A percentile compares a stretch with the other conserved stretches of the same genome.
These are phyloP conservation scores for Pristionchus fissidentatus DNA, from an alignment of 2,888 invertebrate genomes.

Conservation along the genomic window DNA sequence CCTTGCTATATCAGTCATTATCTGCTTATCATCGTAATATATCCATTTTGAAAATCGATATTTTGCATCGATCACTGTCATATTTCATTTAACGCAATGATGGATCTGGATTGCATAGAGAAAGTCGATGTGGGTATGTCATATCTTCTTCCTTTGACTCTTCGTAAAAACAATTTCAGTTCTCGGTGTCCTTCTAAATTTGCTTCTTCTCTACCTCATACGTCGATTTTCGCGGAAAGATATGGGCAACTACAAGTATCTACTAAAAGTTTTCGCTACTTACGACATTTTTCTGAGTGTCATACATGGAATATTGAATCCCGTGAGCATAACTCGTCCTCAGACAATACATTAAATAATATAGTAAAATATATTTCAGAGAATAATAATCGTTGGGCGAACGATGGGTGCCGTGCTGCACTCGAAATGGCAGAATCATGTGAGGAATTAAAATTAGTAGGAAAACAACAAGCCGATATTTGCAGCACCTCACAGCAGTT, in stretches of 20 bases:
- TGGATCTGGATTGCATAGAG: background rate
- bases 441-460: background rate
- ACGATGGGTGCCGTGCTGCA: background rate
- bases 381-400: background rate
- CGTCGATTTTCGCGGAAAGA: background rate
- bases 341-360: background rate
- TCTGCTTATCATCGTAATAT: too few relatives aligned
- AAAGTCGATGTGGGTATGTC: background rate
- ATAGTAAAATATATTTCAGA: background rate
- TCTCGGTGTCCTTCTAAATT: background rate
- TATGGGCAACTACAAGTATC: background rate
- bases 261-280: background rate
- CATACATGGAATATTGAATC: background rate
- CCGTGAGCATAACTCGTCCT: background rate
- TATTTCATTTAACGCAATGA: too few relatives aligned
- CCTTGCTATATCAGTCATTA: background rate
- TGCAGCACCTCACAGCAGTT: background rate
- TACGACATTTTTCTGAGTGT: background rate
- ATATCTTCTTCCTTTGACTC: background rate
- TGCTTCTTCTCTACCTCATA: background rate
- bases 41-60: too few relatives aligned
- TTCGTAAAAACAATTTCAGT: background rate
- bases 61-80: too few relatives aligned
- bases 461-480: background rate
- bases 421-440: too few relatives aligned